Conservation (phyloP, 2,888 invertebrate genomes). For the Apeira syringaria region DNA sequence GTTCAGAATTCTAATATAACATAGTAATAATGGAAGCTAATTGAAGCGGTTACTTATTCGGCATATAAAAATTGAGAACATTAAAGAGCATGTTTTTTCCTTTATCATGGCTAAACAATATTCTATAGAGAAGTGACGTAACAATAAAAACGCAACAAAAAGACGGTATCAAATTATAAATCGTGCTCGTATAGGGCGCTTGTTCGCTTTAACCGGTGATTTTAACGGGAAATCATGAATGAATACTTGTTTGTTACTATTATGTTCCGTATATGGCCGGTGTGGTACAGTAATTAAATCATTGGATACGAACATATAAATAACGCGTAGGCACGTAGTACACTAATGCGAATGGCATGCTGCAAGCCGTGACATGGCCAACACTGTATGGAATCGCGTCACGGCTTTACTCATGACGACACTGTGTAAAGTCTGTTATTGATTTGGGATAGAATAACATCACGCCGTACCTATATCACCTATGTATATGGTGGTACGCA, state of each 20-base stretch:
- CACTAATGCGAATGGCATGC: slow-evolving; percentile 35
- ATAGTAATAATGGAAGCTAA: too few relatives aligned
- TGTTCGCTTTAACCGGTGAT: slow-evolving; percentile 17
- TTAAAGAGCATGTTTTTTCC: background rate
- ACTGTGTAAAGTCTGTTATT: slow-evolving; percentile 25
- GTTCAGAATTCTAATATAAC: too few relatives aligned
- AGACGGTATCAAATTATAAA: slow-evolving; percentile 4
- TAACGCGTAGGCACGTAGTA: slow-evolving; percentile 31
- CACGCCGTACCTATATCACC: too few relatives aligned
- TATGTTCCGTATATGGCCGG: slow-evolving; percentile 21
- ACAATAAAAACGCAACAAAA: background rate
- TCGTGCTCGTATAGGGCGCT: slow-evolving; percentile 6
- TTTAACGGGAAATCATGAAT: slow-evolving; percentile 30
- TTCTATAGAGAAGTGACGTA: background rate
- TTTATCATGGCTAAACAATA: too few relatives aligned
- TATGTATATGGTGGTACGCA: too few relatives aligned
- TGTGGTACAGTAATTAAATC: slow-evolving; percentile 42
- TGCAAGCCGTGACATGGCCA: slow-evolving; percentile 23
- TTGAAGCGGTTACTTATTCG: too few relatives aligned
- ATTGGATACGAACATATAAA: slow-evolving; percentile 32
- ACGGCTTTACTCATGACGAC: slow-evolving; percentile 39
- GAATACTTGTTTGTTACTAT: slow-evolving; percentile 20
- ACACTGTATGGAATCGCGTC: slow-evolving; percentile 38
- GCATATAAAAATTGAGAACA: too few relatives aligned
- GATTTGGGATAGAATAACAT: background rate